Percentiles rank a stretch among this genome's conserved stretches.
Evolutionary conservation across 2,888 invertebrate species (phyloP).

Genomic region (Pelosia muscerda): DNA sequence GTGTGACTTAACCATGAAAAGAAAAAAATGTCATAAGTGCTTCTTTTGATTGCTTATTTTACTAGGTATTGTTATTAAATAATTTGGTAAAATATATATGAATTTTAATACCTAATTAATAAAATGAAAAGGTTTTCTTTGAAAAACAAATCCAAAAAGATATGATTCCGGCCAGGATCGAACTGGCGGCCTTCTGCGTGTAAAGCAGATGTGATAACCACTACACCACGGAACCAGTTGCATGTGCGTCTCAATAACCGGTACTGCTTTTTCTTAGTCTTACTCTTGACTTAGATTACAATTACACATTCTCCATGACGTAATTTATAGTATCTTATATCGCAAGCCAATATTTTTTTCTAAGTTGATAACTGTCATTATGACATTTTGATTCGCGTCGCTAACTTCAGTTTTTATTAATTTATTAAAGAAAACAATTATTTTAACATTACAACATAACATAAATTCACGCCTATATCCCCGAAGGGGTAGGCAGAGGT

Average conservation of each 20-base stretch:
- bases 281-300: constrained; percentile 1
- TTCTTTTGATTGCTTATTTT: no score
- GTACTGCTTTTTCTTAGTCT: background rate
- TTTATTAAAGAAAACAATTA: no score
- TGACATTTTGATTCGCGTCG: no score
- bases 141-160: constrained; percentile 29
- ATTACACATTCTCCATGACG: background rate
- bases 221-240: constrained; percentile 59
- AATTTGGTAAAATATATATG: no score
- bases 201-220: constrained; percentile 60
- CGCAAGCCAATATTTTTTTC: background rate
- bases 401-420: no score
- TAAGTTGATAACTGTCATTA: background rate
- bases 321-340: background rate
- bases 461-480: no score
- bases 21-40: no score
- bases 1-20: no score
- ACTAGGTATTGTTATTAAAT: no score
- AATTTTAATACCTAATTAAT: background rate
- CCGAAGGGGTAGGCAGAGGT: no score
- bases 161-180: constrained; percentile 64
- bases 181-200: constrained; percentile 66
- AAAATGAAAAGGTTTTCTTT: background rate
- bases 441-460: no score
- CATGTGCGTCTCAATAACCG: accelerated